Evolutionary conservation across 2,113 vertebrate species (phyloP).

Genomic region (Tamias sibiricus): DNA sequence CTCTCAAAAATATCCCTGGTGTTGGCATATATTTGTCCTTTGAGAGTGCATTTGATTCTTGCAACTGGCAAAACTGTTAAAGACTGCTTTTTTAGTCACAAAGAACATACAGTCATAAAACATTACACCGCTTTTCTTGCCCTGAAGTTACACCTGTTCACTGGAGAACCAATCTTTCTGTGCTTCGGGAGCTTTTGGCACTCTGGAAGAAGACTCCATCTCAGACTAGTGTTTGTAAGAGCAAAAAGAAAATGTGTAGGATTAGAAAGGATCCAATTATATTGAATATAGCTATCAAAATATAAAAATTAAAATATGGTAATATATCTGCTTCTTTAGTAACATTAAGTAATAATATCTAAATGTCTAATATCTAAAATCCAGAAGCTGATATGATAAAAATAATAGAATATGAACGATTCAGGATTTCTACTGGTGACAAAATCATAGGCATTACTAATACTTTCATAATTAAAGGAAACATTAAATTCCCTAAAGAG

Average conservation of each 20-base stretch:
- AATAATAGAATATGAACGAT: not conserved
- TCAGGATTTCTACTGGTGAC: not conserved
- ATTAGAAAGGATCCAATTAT: not conserved
- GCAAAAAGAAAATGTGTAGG: conserved; percentile 23
- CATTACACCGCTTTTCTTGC: not conserved
- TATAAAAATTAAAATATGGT: not conserved
- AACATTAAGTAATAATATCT: conserved; percentile 6
- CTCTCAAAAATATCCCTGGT: not conserved
- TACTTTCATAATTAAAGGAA: conserved; percentile 20
- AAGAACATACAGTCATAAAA: not conserved
- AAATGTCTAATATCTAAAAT: not conserved
- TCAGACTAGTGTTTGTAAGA: not conserved
- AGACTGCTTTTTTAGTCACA: not conserved
- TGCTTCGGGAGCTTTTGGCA: not conserved
- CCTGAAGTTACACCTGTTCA: not conserved
- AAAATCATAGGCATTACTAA: not conserved
- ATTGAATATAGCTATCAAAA: conserved; percentile 35
- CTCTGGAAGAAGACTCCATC: not conserved
- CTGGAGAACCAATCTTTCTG: not conserved
- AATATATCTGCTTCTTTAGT: not conserved
- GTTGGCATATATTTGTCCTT: not conserved
- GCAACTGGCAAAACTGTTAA: not conserved
- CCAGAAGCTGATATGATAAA: not conserved
- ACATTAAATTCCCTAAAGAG: not conserved
- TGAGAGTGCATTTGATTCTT: not conserved